phyloP scores from a whole-genome alignment of 2,113 vertebrate species.

The Panthera uncia region DNA sequence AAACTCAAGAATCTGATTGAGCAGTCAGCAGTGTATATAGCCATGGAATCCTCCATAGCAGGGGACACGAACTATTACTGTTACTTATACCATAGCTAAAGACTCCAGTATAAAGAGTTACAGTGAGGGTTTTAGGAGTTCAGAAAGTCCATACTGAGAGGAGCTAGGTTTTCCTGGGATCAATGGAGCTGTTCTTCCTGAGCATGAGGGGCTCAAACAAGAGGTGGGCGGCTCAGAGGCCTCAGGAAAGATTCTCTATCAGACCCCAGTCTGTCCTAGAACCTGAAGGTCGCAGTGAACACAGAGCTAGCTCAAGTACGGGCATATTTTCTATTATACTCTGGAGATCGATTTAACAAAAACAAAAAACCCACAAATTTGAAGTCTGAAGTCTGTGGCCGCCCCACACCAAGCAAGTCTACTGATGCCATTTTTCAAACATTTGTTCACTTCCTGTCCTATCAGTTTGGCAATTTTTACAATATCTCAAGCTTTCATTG shows the following conservation, averaged over 20 bases:
- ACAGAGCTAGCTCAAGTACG: not conserved
- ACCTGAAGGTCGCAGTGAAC: not conserved
- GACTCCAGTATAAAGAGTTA: not conserved
- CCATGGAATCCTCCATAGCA: not conserved
- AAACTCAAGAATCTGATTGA: not conserved
- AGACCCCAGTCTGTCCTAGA: not conserved
- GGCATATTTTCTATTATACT: not conserved
- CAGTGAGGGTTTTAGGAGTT: not conserved
- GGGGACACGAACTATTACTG: not conserved
- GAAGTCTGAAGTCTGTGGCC: too few relatives aligned
- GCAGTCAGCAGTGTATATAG: not conserved
- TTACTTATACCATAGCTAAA: not conserved
- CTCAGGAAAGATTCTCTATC: not conserved
- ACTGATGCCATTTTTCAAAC: not conserved
- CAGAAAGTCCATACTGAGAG: not conserved
- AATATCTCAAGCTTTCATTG: not conserved
- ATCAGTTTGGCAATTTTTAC: not conserved
- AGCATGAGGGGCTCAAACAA: not conserved
- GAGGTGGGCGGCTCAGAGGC: not conserved
- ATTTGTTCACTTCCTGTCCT: not conserved
- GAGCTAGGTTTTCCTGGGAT: not conserved
- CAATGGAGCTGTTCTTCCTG: not conserved
- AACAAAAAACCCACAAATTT: not conserved
- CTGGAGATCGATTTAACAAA: not conserved
- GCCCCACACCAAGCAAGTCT: not conserved